phyloP scores from a whole-genome alignment of 2,113 vertebrate genomes.

The Menura novaehollandiae region DNA sequence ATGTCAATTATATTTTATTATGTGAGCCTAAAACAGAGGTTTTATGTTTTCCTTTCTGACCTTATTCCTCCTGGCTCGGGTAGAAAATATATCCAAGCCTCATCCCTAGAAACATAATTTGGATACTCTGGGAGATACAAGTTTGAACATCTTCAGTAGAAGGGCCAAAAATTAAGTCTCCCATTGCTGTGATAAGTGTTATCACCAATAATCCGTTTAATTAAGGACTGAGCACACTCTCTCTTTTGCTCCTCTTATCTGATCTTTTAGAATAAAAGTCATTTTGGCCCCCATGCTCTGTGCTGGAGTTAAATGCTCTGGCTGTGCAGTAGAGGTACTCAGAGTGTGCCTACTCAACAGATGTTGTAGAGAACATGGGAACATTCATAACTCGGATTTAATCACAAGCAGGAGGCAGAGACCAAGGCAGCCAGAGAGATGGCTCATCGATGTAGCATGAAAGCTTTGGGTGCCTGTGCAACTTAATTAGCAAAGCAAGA shows the following conservation, averaged over 20 bases:
- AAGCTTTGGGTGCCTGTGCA: not conserved
- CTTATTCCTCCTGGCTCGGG: not conserved
- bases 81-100: not conserved
- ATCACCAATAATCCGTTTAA: not conserved
- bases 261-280: not conserved
- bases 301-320: not conserved
- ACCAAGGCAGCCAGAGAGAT: not conserved
- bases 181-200: not conserved
- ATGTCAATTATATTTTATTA: not conserved
- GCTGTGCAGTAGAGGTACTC: not conserved
- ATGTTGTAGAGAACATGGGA: not conserved
- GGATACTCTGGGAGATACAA: not conserved
- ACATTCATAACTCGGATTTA: not conserved
- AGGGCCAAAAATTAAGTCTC: not conserved
- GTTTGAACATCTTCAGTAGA: not conserved
- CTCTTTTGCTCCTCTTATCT: not conserved
- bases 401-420: not conserved
- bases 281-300: no score
- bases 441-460: not conserved
- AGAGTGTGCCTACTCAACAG: not conserved
- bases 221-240: not conserved
- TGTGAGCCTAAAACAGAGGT: not conserved
- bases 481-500: not conserved
- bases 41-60: not conserved
- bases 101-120: not conserved